These are phyloP conservation scores for Gallinago stenura DNA, from an alignment of 2,797 vertebrate species.

Conservation along the genomic window DNA sequence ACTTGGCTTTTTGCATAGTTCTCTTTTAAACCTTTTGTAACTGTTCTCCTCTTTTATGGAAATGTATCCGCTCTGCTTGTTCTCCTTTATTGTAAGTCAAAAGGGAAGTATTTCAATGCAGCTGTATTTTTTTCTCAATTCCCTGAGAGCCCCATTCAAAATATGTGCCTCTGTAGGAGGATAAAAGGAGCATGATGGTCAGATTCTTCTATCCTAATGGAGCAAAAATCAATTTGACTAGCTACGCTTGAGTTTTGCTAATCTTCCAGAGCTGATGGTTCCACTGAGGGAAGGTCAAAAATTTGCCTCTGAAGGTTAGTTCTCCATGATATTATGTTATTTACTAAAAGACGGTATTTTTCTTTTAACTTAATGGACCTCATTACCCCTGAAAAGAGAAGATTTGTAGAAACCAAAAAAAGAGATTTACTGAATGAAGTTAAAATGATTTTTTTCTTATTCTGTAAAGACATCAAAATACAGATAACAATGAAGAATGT, in stretches of 20 bases:
- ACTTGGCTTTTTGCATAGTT: neutral
- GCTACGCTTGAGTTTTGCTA: neutral
- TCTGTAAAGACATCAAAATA: neutral
- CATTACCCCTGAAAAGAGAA: neutral
- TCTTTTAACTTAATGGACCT: neutral
- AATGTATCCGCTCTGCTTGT: neutral
- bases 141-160: neutral
- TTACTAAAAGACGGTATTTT: neutral
- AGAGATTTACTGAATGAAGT: neutral
- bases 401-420: neutral
- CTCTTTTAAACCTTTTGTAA: neutral
- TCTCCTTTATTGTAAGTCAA: neutral
- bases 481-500: neutral
- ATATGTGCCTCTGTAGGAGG: neutral
- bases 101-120: neutral
- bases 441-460: neutral
- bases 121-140: neutral
- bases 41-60: neutral
- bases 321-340: neutral
- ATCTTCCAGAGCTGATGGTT: neutral
- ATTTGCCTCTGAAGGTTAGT: neutral
- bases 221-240: neutral
- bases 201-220: neutral
- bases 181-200: neutral
- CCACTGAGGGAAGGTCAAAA: neutral